These are phyloP conservation scores for Hypsopygia costalis DNA, from an alignment of 2,888 invertebrate genomes.

Conservation along the genomic window DNA sequence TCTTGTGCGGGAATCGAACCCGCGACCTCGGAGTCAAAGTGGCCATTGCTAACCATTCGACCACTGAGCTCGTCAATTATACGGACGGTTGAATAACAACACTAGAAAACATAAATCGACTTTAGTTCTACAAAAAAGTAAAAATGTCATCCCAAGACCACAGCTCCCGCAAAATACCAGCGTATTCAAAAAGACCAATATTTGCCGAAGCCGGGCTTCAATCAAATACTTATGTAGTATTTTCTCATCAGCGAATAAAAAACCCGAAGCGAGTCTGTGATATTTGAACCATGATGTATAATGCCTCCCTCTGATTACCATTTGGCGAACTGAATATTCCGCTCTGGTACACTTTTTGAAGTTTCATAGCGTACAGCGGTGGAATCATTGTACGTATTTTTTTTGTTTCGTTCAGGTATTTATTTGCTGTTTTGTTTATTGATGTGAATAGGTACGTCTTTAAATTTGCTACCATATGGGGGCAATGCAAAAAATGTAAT, in stretches of 20 bases:
- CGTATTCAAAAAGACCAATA: constrained; percentile 26
- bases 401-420: constrained; percentile 22
- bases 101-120: no score
- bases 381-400: constrained; percentile 52
- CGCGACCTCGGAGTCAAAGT: no score
- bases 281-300: constrained; percentile 74
- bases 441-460: no score
- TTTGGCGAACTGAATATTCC: constrained; percentile 72
- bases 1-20: no score
- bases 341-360: constrained; percentile 70
- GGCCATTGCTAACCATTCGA: no score
- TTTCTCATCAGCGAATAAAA: constrained; percentile 59
- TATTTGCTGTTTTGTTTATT: constrained; percentile 7
- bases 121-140: no score
- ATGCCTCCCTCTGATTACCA: constrained; percentile 73
- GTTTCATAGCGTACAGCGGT: constrained; percentile 44
- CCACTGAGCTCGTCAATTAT: no score
- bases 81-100: no score
- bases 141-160: no score
- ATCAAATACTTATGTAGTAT: constrained; percentile 28
- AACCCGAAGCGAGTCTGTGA: constrained; percentile 60
- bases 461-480: no score
- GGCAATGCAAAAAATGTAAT: no score
- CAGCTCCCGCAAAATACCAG: constrained; percentile 10
- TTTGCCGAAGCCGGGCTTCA: constrained; percentile 21